A percentile compares a stretch with the other conserved stretches of the same genome.
These are phyloP conservation scores for Tinea semifulvella DNA, from an alignment of 2,888 invertebrate species.

Conservation along the genomic window DNA sequence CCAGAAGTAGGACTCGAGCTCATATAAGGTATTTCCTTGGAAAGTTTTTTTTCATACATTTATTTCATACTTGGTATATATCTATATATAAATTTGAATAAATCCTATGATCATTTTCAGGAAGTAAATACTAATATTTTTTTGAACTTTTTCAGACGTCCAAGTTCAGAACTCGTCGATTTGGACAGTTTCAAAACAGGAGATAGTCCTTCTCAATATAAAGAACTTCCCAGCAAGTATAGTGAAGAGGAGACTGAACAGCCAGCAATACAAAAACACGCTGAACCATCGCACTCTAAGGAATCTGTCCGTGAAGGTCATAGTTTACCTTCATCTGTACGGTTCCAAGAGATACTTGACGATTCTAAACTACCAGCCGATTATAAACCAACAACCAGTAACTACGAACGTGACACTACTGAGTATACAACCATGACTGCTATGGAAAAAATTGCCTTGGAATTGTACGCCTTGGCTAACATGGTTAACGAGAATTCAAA, in stretches of 20 bases:
- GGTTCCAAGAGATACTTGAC: constrained; percentile 49
- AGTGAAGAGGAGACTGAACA: constrained; percentile 64
- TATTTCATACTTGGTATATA: too few relatives aligned
- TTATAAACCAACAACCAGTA: constrained; percentile 42
- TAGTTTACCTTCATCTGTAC: constrained; percentile 44
- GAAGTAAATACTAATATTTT: neutral
- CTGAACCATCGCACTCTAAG: constrained; percentile 38
- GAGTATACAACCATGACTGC: constrained; percentile 73
- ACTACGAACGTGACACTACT: constrained; percentile 56
- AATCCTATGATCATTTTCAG: neutral
- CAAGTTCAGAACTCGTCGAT: constrained; percentile 83
- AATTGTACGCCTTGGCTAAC: constrained; percentile 79
- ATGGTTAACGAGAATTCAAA: constrained; percentile 72
- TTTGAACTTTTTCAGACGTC: constrained; percentile 60
- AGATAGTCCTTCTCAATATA: constrained; percentile 62
- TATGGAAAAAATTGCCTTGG: constrained; percentile 85
- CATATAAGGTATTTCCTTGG: constrained; percentile 59
- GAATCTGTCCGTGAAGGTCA: constrained; percentile 46
- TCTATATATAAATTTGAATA: too few relatives aligned
- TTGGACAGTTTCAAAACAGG: constrained; percentile 83
- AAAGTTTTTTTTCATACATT: neutral
- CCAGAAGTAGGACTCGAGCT: constrained; percentile 66
- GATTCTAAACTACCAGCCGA: constrained; percentile 52
- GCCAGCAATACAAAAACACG: constrained; percentile 47
- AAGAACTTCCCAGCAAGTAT: constrained; percentile 52